Percentiles rank a stretch among this genome's conserved stretches.
Conservation (phyloP, 2,888 invertebrate genomes). For the Sthenelais limicola region DNA sequence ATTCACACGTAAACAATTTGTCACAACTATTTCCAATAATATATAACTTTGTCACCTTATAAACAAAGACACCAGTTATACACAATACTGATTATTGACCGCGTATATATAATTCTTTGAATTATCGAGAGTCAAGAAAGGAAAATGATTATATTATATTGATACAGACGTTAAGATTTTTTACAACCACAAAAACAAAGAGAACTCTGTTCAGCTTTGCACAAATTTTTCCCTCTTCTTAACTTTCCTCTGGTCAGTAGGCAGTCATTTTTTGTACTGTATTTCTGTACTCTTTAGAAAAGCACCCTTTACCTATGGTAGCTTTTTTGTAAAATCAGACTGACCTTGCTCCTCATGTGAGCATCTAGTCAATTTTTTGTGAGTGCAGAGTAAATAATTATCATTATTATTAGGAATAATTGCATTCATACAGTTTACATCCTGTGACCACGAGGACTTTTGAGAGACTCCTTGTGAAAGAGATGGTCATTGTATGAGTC, state of each 20-base stretch:
- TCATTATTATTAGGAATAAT: constrained; percentile 13
- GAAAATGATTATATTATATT: constrained; percentile 11
- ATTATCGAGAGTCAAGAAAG: too few species aligned
- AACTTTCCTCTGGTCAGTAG: neutral
- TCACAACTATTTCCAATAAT: constrained; percentile 6
- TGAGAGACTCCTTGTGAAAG: too few species aligned
- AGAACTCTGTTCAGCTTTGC: constrained; percentile 31
- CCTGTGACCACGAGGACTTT: constrained; percentile 2
- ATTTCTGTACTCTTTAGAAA: constrained; percentile 28
- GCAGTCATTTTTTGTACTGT: constrained; percentile 38
- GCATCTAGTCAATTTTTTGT: constrained; percentile 35
- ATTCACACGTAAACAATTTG: constrained; percentile 26
- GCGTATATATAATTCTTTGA: neutral
- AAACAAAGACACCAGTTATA: too few species aligned
- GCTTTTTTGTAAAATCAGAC: constrained; percentile 34
- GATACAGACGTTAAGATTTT: neutral
- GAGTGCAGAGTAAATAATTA: constrained; percentile 4
- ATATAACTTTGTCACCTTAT: too few species aligned
- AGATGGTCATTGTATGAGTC: too few species aligned
- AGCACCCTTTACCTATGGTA: constrained; percentile 31
- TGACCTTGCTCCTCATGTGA: constrained; percentile 1
- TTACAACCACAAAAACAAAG: neutral
- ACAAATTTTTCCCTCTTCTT: constrained; percentile 12
- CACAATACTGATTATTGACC: neutral
- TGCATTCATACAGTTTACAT: constrained; percentile 25